These are phyloP conservation scores for Sebastes steindachneri DNA, from an alignment of 2,797 vertebrate genomes.

Conservation along the genomic window DNA sequence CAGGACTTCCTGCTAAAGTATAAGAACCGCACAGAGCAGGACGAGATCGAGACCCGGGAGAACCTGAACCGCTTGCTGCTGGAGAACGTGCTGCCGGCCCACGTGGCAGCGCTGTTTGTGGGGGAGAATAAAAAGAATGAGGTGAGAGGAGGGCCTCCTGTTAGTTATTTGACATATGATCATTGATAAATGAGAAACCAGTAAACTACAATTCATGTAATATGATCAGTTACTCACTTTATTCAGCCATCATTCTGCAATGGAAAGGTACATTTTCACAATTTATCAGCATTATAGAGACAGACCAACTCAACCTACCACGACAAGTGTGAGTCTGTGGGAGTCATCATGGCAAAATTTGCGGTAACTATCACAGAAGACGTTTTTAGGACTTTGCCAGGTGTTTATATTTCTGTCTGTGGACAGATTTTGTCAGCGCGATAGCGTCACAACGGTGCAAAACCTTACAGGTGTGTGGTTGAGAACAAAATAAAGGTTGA, in stretches of 20 bases:
- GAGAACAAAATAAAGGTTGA: too few relatives aligned
- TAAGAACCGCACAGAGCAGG: constrained; percentile 95
- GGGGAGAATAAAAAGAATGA: constrained; percentile 95
- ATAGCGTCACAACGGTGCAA: too few relatives aligned
- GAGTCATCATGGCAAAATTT: neutral
- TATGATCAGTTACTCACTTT: neutral
- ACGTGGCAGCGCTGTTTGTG: constrained; percentile 94
- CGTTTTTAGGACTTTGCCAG: too few relatives aligned
- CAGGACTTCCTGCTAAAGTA: constrained; percentile 95
- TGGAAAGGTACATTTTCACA: neutral
- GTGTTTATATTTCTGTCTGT: too few relatives aligned
- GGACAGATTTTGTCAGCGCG: too few relatives aligned
- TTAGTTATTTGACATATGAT: neutral
- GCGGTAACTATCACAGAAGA: neutral
- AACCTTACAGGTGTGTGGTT: too few relatives aligned
- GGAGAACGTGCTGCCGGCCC: constrained; percentile 97
- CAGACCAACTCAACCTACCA: neutral
- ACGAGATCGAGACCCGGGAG: constrained; percentile 97
- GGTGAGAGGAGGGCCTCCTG: constrained; percentile 73
- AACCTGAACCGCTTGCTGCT: constrained; percentile 96
- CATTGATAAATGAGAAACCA: neutral
- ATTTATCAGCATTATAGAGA: neutral
- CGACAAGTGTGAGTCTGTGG: accelerated
- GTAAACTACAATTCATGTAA: neutral
- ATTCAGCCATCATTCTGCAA: neutral